phyloP scores from a whole-genome alignment of 2,888 invertebrate species.

The Drosophila borborema region DNA sequence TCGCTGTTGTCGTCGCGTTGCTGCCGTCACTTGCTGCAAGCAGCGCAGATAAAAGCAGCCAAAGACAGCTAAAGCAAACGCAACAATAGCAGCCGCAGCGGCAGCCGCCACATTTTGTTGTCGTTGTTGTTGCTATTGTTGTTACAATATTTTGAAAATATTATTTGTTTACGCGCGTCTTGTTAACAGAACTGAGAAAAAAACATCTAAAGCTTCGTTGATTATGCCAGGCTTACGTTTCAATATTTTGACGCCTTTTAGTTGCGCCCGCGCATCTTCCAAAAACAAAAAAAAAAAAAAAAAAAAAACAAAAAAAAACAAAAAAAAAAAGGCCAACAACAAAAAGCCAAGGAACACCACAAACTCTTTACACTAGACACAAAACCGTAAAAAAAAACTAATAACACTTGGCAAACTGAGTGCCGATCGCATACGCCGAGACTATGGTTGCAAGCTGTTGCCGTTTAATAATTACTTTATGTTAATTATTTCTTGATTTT shows the following conservation, averaged over 20 bases:
- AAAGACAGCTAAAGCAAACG: slow-evolving; percentile 31
- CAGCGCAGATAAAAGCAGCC: slow-evolving; percentile 42
- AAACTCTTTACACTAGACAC: slow-evolving; percentile 46
- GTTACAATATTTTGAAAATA: slow-evolving; percentile 24
- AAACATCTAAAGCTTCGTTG: slow-evolving; percentile 10
- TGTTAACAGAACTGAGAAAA: not conserved
- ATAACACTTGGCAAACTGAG: slow-evolving; percentile 22
- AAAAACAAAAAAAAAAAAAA: slow-evolving; percentile 29
- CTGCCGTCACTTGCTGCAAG: slow-evolving; percentile 53
- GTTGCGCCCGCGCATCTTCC: slow-evolving; percentile 73
- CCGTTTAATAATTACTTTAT: slow-evolving; percentile 24
- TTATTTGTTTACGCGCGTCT: slow-evolving; percentile 47
- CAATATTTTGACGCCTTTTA: slow-evolving; percentile 51
- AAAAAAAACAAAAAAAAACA: slow-evolving; percentile 17
- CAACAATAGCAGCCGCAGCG: slow-evolving; percentile 28
- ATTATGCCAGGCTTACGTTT: slow-evolving; percentile 38
- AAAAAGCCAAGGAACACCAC: slow-evolving; percentile 39
- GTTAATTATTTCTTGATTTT: slow-evolving; percentile 36
- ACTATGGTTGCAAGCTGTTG: slow-evolving; percentile 22
- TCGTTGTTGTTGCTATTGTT: slow-evolving; percentile 17
- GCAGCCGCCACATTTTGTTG: slow-evolving; percentile 33
- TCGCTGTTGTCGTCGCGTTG: not conserved
- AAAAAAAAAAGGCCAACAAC: slow-evolving; percentile 16
- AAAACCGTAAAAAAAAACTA: slow-evolving; percentile 39
- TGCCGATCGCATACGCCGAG: slow-evolving; percentile 14